Evolutionary conservation across 2,888 invertebrate genomes (phyloP), one percentile per base, ranked within the genome.

Genomic region (Sinhomidia bicolor): DNA sequence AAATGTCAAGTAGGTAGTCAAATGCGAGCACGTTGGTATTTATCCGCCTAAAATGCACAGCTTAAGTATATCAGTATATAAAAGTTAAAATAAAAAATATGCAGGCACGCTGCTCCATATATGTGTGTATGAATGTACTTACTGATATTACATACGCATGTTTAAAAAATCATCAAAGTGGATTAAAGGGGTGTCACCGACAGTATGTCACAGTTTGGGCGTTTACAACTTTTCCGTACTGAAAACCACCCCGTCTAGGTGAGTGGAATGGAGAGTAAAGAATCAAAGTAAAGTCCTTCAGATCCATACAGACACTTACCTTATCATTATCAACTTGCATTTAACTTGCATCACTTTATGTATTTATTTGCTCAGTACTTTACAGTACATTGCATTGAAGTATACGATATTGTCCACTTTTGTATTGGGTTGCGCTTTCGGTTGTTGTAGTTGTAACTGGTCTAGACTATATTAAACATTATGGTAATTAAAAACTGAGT

Each of bases 141-240:
- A 36, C 32, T n/a, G 7, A 36, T 36, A 36, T 36, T 36, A 23
- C 26, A 44, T 76, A 29, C 41, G 1, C 26, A 79, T 62, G 26
- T 47, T 79, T 23, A 29, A 47, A 80, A 79, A 3, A 68, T 44
- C 36, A 68, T 76, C 65, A 79, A 74, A 76, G 62, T 82, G 74
- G 86, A 81, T 85, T 81, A 51, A 85, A 81, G 89, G 91, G 92
- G 92, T 91, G 92, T 92, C 92, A 91, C 91, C 90, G 90, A 90
- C 90, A 91, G 91, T 92, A 92, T 92, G 92, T 92, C 92, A 92
- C 92, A 90, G 79, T 84, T 89, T 90, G 92, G 92, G 92, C 92
- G 92, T 92, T 89, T 87, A 89, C 92, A 68, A 65, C 65, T 41
- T 85, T 82, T 83, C 78, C 54, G 41, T 47, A n/a, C 20, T 82